Base-by-base conservation (phyloP, 2,113 vertebrate genomes). In the Brienomyrus longianalis region DNA sequence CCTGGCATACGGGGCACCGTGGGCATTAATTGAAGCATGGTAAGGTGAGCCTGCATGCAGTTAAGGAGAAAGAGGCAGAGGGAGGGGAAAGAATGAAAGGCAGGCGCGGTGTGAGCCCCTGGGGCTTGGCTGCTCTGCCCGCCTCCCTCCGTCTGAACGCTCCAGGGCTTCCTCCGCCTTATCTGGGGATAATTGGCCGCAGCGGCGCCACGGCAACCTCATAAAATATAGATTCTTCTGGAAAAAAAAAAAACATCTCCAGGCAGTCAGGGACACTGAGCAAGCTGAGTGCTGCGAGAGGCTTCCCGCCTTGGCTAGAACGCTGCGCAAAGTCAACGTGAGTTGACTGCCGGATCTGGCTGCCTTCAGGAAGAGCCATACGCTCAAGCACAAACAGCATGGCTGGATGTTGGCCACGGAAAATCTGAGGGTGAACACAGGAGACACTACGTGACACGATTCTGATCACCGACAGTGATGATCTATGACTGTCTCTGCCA, bases 211-310 rank as follows among this genome's bases (percentile, higher is more conserved):
- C 93, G 94, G 94, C 94, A 94, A 94, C 94, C 94, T 95, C 95
- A 95, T 96, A 94, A 96, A 96, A 96, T 96, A 96, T 96, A 95
- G 95, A 96, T 96, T 96, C 94, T 93, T 95, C 92, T 93, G 93
- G 94, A 93, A 93, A 94, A 92, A 93, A 93, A 94, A 92, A 35
- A 89, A 89, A 48, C 45, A 89, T 48, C 70, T 74, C 88, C 70
- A 27, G 70, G 88, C 27, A 23, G 43, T 52, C 70, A 80, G 70
- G 77, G 66, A 54, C 62, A n/a, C 48, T 11, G 35, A 3, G 70
- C 19, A 39, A 50, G 70, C 70, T 5, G 88, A 74, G 50, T 2
- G 77, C 31, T 43, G 10, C 27, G 19, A 62, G 88, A 52, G 17
- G 50, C 48, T 89, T 3, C 66, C 74, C 9, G 70, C 10, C 77